A percentile compares a stretch with the other conserved stretches of the same genome.
Evolutionary conservation across 2,888 invertebrate species (phyloP).

Genomic region (Laothoe populi): DNA sequence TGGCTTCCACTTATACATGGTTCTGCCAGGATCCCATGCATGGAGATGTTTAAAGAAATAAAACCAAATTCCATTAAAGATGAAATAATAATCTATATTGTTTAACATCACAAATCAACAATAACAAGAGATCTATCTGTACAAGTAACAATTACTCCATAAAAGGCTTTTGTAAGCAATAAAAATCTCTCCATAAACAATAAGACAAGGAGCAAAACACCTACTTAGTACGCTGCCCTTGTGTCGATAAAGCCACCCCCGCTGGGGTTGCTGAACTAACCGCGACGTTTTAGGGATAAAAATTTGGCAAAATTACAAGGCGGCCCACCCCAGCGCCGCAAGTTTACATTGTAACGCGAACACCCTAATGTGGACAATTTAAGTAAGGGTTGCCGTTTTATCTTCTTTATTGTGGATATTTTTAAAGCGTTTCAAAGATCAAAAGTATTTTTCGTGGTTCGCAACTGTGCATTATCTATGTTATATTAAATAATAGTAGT

Average conservation of each 20-base stretch:
- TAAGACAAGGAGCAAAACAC: conserved; percentile 59
- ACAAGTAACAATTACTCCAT: conserved; percentile 11
- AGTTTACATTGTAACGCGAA: conserved; percentile 82
- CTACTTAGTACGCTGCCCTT: conserved; percentile 62
- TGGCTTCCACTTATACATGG: no score
- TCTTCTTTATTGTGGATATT: not conserved
- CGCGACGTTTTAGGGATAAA: conserved; percentile 73
- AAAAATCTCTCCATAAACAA: conserved; percentile 31
- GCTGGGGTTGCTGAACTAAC: conserved; percentile 60
- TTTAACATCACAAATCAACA: not conserved
- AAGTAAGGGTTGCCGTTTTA: conserved; percentile 63
- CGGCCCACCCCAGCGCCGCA: conserved; percentile 66
- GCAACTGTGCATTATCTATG: not conserved
- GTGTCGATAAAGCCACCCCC: conserved; percentile 59
- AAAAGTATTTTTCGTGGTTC: no score
- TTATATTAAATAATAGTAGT: no score
- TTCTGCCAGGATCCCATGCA: no score
- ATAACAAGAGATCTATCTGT: not conserved
- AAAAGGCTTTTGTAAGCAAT: conserved; percentile 13
- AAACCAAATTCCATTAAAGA: not conserved
- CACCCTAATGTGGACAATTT: conserved; percentile 81
- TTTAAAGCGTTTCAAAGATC: not conserved
- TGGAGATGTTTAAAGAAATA: not conserved
- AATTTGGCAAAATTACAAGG: conserved; percentile 83
- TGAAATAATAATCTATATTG: not conserved